These are phyloP conservation scores for Anolis apletophallus DNA, from an alignment of 2,797 vertebrate genomes.

Conservation along the genomic window DNA sequence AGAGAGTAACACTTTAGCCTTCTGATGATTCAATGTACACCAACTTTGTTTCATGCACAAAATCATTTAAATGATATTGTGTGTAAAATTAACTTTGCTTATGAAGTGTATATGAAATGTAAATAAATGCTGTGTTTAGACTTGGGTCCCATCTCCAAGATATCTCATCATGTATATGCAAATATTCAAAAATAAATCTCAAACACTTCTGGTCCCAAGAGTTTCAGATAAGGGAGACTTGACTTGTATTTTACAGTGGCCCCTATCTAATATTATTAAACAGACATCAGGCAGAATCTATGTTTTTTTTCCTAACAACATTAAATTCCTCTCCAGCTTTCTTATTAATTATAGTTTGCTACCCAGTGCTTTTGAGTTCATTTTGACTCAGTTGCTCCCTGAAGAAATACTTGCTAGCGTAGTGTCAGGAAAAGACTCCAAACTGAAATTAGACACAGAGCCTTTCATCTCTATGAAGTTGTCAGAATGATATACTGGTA, in stretches of 20 bases:
- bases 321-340: slow-evolving; percentile 81
- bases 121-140: too few relatives aligned
- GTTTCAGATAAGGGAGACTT: too few relatives aligned
- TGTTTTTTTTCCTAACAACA: slow-evolving; percentile 75
- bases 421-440: slow-evolving; percentile 49
- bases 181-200: too few relatives aligned
- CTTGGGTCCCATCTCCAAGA: too few relatives aligned
- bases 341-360: slow-evolving; percentile 81
- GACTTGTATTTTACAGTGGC: slow-evolving; percentile 78
- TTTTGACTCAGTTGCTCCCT: slow-evolving; percentile 61
- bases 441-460: slow-evolving; percentile 54
- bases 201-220: too few relatives aligned
- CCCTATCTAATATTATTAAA: slow-evolving; percentile 80
- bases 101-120: too few relatives aligned
- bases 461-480: slow-evolving; percentile 46
- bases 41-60: too few relatives aligned
- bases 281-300: slow-evolving; percentile 81
- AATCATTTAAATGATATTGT: too few relatives aligned
- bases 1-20: too few relatives aligned
- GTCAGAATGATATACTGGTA: slow-evolving; percentile 51
- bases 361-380: slow-evolving; percentile 72
- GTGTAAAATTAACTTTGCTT: too few relatives aligned
- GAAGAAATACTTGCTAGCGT: slow-evolving; percentile 61
- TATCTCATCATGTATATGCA: too few relatives aligned
- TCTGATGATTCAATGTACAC: too few relatives aligned